Percentiles rank a stretch among this genome's conserved stretches.
Evolutionary conservation across 2,797 vertebrate genomes (phyloP).

Genomic region (Gallinago solitaria): DNA sequence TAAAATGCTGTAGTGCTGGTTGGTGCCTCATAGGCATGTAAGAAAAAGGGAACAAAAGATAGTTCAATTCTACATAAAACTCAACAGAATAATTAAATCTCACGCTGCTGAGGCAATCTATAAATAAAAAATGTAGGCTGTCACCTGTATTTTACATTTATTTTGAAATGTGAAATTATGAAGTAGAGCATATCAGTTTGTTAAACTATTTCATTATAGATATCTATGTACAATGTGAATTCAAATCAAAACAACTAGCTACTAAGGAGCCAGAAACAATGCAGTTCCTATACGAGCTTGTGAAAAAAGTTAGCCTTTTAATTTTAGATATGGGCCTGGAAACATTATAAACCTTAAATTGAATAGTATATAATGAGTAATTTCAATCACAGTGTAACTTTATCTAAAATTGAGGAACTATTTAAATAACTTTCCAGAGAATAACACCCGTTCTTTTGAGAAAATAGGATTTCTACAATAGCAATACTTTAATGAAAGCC

Average conservation of each 20-base stretch:
- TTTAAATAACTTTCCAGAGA: background rate
- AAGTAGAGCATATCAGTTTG: background rate
- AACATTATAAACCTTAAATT: background rate
- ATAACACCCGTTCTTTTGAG: background rate
- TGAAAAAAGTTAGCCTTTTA: background rate
- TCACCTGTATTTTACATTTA: background rate
- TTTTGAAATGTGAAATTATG: background rate
- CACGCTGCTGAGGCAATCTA: background rate
- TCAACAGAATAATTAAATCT: background rate
- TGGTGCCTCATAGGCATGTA: background rate
- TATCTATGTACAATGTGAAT: background rate
- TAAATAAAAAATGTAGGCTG: background rate
- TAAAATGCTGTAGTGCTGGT: background rate
- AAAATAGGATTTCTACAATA: background rate
- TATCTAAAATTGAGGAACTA: background rate
- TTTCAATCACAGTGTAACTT: conserved; percentile 1
- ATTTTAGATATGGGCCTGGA: background rate
- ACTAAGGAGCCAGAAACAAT: background rate
- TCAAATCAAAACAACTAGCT: background rate
- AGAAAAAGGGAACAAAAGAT: background rate
- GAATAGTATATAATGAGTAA: background rate
- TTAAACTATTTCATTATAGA: background rate
- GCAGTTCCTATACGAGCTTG: background rate
- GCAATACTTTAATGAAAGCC: background rate
- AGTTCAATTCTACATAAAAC: background rate